Percentiles rank a stretch among this genome's conserved stretches.
phyloP scores from a whole-genome alignment of 1,140 invertebrate species.

The Tetragonula clypearis region DNA sequence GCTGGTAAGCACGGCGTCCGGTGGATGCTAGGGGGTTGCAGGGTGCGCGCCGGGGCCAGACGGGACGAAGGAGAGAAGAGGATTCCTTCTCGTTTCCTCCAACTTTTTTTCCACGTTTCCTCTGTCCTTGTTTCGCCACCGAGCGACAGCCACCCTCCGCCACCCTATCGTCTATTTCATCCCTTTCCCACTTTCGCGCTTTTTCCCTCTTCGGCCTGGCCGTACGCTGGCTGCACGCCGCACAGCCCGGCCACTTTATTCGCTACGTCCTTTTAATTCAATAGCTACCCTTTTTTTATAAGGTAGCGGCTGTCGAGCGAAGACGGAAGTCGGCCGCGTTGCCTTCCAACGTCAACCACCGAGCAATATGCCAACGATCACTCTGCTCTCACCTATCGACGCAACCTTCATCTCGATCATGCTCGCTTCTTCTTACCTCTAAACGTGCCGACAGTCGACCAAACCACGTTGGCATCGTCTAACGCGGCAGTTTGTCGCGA shows the following conservation, averaged over 20 bases:
- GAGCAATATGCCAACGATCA: slow-evolving; percentile 27
- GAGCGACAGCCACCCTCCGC: slow-evolving; percentile 11
- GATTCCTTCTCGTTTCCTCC: slow-evolving; percentile 64
- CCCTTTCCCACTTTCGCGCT: slow-evolving; percentile 1
- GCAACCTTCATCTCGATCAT: not conserved
- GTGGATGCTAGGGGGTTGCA: slow-evolving; percentile 47
- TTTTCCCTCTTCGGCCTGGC: slow-evolving; percentile 9
- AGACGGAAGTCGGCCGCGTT: slow-evolving; percentile 56
- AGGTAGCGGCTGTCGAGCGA: slow-evolving; percentile 46
- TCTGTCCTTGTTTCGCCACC: slow-evolving; percentile 24
- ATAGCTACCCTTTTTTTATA: slow-evolving; percentile 74
- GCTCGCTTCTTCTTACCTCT: not conserved
- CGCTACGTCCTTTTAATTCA: slow-evolving; percentile 78
- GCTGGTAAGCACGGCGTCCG: slow-evolving; percentile 73
- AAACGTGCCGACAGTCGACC: not conserved
- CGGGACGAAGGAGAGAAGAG: slow-evolving; percentile 63
- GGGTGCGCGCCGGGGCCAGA: slow-evolving; percentile 50
- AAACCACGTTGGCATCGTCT: no score
- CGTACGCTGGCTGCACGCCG: not conserved
- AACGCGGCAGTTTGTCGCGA: not conserved
- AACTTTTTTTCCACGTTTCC: slow-evolving; percentile 39
- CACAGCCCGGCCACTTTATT: slow-evolving; percentile 56
- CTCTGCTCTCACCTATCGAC: slow-evolving; percentile 12
- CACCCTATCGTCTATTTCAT: not conserved
- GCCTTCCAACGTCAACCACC: slow-evolving; percentile 30